phyloP scores from a whole-genome alignment of 2,888 invertebrate species.

The Tridacna crocea region DNA sequence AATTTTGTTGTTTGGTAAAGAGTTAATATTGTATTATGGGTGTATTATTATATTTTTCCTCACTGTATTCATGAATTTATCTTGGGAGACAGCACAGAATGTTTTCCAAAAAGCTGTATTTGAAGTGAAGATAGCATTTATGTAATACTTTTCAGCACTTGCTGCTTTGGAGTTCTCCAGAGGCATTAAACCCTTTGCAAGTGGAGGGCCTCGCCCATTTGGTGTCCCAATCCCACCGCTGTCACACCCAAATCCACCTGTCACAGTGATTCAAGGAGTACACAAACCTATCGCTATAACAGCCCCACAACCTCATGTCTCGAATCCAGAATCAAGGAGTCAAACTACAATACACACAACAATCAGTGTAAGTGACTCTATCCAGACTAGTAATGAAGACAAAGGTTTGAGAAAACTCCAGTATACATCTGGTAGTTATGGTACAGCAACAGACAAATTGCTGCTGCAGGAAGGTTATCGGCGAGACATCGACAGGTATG shows the following conservation, averaged over 20 bases:
- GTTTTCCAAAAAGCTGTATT: too few relatives aligned
- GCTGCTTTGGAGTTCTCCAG: slow-evolving; percentile 22
- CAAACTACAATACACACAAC: slow-evolving; percentile 45
- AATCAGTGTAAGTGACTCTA: slow-evolving; percentile 37
- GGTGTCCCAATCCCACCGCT: slow-evolving; percentile 47
- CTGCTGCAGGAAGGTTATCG: slow-evolving; percentile 27
- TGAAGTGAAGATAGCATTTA: not conserved
- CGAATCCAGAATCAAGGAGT: slow-evolving; percentile 47
- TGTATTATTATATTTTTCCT: too few relatives aligned
- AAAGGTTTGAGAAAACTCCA: not conserved
- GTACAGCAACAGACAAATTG: slow-evolving; percentile 11
- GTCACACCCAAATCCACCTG: slow-evolving; percentile 29
- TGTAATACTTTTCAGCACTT: not conserved
- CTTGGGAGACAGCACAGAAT: too few relatives aligned
- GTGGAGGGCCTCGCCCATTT: slow-evolving; percentile 41
- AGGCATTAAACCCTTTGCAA: slow-evolving; percentile 52
- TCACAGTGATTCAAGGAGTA: slow-evolving; percentile 47
- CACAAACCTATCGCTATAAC: slow-evolving; percentile 63
- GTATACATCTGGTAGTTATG: not conserved
- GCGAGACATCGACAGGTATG: slow-evolving; percentile 35
- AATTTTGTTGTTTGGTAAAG: too few relatives aligned
- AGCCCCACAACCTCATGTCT: slow-evolving; percentile 54
- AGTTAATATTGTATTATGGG: not conserved
- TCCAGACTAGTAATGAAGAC: not conserved
- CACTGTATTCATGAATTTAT: too few relatives aligned